These are phyloP conservation scores for Thymelicus acteon DNA, from an alignment of 2,888 invertebrate genomes.

Conservation along the genomic window DNA sequence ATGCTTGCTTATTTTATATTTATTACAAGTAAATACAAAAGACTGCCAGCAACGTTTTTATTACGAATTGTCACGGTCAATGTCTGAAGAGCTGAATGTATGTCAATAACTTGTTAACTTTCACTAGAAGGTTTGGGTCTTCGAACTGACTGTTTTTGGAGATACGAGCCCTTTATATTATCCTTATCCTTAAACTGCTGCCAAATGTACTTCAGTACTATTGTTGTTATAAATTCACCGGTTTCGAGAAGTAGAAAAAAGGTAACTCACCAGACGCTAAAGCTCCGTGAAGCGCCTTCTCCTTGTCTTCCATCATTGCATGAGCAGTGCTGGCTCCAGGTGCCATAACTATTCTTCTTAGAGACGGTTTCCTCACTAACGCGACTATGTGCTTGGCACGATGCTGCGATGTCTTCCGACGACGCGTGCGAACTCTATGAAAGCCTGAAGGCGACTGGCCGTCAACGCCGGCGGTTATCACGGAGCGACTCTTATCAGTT, in stretches of 20 bases:
- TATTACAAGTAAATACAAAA: neutral
- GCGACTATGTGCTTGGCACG: constrained; percentile 73
- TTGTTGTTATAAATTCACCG: neutral
- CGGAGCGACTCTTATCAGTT: constrained; percentile 77
- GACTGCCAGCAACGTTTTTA: constrained; percentile 3
- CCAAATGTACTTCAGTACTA: constrained; percentile 14
- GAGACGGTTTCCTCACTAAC: constrained; percentile 74
- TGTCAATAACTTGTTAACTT: constrained; percentile 52
- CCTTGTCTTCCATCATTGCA: constrained; percentile 82
- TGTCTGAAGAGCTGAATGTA: constrained; percentile 43
- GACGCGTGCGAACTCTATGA: constrained; percentile 80
- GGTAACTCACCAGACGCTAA: constrained; percentile 54
- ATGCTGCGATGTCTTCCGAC: constrained; percentile 66
- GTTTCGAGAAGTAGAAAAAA: constrained; percentile 10
- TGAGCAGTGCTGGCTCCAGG: constrained; percentile 84
- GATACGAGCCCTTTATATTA: constrained; percentile 1
- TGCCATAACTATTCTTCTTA: constrained; percentile 83
- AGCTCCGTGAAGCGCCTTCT: constrained; percentile 72
- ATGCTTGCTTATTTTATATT: neutral
- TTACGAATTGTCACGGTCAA: constrained; percentile 32
- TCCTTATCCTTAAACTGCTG: constrained; percentile 19
- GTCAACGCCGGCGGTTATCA: constrained; percentile 74
- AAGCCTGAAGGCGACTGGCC: constrained; percentile 75
- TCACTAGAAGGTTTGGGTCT: constrained; percentile 42
- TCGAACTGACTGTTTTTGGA: constrained; percentile 24